Evolutionary conservation across 1,140 invertebrate species (phyloP).

Genomic region (Phthorimaea operculella): DNA sequence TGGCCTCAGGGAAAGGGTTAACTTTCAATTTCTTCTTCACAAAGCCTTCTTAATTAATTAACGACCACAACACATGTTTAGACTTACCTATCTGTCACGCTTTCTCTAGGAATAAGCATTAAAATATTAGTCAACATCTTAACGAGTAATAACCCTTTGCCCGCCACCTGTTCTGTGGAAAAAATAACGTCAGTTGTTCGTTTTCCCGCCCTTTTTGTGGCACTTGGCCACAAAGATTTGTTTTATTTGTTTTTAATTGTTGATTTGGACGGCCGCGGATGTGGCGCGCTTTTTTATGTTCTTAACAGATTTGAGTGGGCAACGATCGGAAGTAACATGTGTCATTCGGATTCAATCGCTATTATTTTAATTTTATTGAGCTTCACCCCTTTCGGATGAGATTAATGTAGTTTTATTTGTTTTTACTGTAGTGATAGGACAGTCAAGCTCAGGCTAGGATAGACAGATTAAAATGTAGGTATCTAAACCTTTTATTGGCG

Average conservation of each 20-base stretch:
- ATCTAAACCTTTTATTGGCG: too few species aligned
- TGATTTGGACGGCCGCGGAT: constrained; percentile 31
- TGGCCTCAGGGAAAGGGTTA: constrained; percentile 34
- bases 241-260: constrained; percentile 68
- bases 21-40: constrained; percentile 58
- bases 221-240: constrained; percentile 50
- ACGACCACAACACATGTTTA: constrained; percentile 56
- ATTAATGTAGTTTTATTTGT: too few species aligned
- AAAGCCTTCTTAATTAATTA: constrained; percentile 41
- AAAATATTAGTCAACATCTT: constrained; percentile 38
- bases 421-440: too few species aligned
- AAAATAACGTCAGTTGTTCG: constrained; percentile 52
- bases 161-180: constrained; percentile 51
- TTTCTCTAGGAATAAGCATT: constrained; percentile 42
- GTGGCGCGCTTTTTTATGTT: constrained; percentile 28
- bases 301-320: constrained; percentile 51
- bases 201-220: constrained; percentile 45
- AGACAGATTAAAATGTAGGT: too few species aligned
- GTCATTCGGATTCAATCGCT: constrained; percentile 43
- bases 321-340: constrained; percentile 61
- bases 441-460: too few species aligned
- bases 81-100: constrained; percentile 52
- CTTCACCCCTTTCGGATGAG: constrained; percentile 5
- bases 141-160: constrained; percentile 19
- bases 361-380: constrained; percentile 56